These are phyloP conservation scores for Panagrolaimus sp. DNA, from an alignment of 1,140 invertebrate species.

Conservation along the genomic window DNA sequence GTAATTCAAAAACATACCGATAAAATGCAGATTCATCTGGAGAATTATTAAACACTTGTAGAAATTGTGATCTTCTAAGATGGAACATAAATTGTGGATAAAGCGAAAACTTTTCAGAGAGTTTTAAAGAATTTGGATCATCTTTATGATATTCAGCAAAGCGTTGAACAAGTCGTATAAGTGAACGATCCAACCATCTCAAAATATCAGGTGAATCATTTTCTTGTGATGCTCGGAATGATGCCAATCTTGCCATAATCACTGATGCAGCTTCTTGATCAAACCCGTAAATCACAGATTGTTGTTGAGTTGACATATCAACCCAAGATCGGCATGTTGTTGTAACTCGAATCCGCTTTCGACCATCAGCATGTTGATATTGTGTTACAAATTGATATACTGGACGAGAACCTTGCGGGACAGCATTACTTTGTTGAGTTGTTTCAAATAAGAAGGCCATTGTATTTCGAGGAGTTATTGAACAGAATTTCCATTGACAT, in stretches of 20 bases:
- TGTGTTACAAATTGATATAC: constrained; percentile 97
- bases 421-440: constrained; percentile 85
- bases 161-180: constrained; percentile 94
- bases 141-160: constrained; percentile 97
- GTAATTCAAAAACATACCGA: constrained; percentile 65
- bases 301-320: constrained; percentile 61
- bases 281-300: constrained; percentile 70
- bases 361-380: constrained; percentile 94
- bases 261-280: constrained; percentile 75
- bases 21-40: constrained; percentile 99
- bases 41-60: constrained; percentile 99
- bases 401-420: constrained; percentile 87
- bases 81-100: constrained; percentile 99
- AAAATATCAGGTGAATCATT: constrained; percentile 94
- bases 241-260: constrained; percentile 89
- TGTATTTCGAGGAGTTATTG: constrained; percentile 83
- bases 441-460: constrained; percentile 93
- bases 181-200: constrained; percentile 93
- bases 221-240: constrained; percentile 82
- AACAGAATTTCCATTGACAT: constrained; percentile 95
- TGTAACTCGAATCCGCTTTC: constrained; percentile 86
- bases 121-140: constrained; percentile 88
- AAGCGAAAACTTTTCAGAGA: constrained; percentile 90
- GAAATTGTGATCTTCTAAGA: constrained; percentile 89
- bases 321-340: constrained; percentile 87